phyloP scores from a whole-genome alignment of 2,888 invertebrate genomes.

The Bugulina stolonifera region DNA sequence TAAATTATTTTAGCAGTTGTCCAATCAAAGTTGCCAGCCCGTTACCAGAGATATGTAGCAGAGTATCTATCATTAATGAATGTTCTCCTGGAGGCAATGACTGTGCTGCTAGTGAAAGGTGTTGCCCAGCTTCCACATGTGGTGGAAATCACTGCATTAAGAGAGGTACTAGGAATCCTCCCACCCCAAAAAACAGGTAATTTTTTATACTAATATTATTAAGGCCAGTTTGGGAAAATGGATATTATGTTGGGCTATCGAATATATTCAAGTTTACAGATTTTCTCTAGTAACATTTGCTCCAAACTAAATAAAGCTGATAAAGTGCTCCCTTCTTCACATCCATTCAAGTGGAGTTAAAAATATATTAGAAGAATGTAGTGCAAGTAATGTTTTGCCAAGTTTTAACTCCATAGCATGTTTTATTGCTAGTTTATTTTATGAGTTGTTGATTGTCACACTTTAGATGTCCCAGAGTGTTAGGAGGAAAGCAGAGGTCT shows the following conservation, averaged over 20 bases:
- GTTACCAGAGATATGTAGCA: background rate
- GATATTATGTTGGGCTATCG: too few species aligned
- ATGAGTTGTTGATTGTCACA: background rate
- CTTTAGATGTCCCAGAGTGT: background rate
- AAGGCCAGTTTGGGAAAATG: background rate
- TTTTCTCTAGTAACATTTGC: too few species aligned
- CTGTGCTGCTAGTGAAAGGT: background rate
- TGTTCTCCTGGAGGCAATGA: background rate
- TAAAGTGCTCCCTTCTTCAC: too few species aligned
- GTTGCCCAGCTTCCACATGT: background rate
- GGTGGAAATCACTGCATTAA: background rate
- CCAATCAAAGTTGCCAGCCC: background rate
- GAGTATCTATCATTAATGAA: background rate
- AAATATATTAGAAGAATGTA: too few species aligned
- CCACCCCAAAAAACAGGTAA: background rate
- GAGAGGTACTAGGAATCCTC: background rate
- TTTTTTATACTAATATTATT: background rate
- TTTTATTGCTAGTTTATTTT: too few species aligned
- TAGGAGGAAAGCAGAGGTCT: background rate
- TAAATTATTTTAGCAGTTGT: background rate
- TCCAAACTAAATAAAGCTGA: too few species aligned
- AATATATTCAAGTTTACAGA: too few species aligned
- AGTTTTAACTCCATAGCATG: too few species aligned
- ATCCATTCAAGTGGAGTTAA: too few species aligned
- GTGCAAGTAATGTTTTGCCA: too few species aligned